Percentiles rank a stretch among this genome's conserved stretches.
phyloP scores from a whole-genome alignment of 1,140 invertebrate genomes.

The Branchinecta lindahli region DNA sequence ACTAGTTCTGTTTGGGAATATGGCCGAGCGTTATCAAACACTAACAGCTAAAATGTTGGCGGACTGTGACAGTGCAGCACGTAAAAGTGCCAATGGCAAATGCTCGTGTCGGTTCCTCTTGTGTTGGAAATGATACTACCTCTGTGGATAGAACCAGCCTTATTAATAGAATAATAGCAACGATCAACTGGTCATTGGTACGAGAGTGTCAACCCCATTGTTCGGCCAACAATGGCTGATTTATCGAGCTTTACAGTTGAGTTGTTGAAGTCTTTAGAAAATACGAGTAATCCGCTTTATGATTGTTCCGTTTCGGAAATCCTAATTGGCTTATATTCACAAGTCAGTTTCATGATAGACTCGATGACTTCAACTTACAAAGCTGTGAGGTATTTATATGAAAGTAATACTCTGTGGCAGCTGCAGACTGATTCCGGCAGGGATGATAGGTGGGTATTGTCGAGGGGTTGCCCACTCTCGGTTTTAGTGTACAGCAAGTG shows the following conservation, averaged over 20 bases:
- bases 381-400: not conserved
- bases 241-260: slow-evolving; percentile 8
- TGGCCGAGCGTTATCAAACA: too few species aligned
- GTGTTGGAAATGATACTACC: too few species aligned
- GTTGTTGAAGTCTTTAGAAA: slow-evolving; percentile 10
- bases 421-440: too few species aligned
- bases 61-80: too few species aligned
- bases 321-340: slow-evolving; percentile 8
- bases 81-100: too few species aligned
- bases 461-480: too few species aligned
- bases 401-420: not conserved
- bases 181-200: slow-evolving; percentile 7
- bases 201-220: slow-evolving; percentile 2
- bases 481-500: too few species aligned
- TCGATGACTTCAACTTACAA: slow-evolving; percentile 5
- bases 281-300: slow-evolving; percentile 3
- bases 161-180: slow-evolving; percentile 10
- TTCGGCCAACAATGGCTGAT: not conserved
- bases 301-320: slow-evolving; percentile 10
- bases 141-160: not conserved
- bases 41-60: too few species aligned
- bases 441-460: too few species aligned
- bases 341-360: slow-evolving; percentile 10
- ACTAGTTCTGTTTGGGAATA: too few species aligned
- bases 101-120: too few species aligned